phyloP scores from a whole-genome alignment of 2,888 invertebrate species.

The Pyrgus malvae region DNA sequence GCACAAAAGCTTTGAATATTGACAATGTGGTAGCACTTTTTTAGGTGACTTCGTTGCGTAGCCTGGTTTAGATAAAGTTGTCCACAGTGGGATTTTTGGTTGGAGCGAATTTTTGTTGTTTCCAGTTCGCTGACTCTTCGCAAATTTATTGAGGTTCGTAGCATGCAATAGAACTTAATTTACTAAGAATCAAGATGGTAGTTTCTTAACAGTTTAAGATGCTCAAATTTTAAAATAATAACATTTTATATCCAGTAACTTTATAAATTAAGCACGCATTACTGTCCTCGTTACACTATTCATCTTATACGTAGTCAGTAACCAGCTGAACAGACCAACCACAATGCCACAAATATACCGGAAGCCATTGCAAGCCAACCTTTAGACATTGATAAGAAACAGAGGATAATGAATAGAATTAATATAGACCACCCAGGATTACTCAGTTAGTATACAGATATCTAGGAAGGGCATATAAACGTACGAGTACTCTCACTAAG shows the following conservation, averaged over 20 bases:
- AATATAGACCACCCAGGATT: neutral
- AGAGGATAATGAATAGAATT: neutral
- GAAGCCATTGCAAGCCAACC: too few species aligned
- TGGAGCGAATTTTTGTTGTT: slow-evolving; percentile 14
- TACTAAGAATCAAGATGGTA: too few species aligned
- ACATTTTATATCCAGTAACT: too few species aligned
- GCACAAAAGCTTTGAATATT: slow-evolving; percentile 13
- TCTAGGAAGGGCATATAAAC: neutral
- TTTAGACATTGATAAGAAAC: too few species aligned
- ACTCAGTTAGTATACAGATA: slow-evolving; percentile 5
- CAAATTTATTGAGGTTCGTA: neutral
- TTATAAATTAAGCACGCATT: too few species aligned
- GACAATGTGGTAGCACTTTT: slow-evolving; percentile 16
- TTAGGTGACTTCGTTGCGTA: slow-evolving; percentile 1
- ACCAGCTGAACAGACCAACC: too few species aligned
- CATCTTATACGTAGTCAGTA: too few species aligned
- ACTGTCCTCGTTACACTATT: too few species aligned
- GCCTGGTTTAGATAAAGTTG: slow-evolving; percentile 9
- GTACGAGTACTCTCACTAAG: slow-evolving; percentile 3
- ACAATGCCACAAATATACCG: too few species aligned
- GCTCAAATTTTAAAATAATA: too few species aligned
- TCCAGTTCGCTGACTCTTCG: slow-evolving; percentile 12
- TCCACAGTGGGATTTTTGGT: slow-evolving; percentile 2
- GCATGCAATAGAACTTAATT: too few species aligned
- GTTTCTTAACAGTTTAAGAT: too few species aligned